Evolutionary conservation across 2,113 vertebrate species (phyloP).

Genomic region (Penelope pileata): DNA sequence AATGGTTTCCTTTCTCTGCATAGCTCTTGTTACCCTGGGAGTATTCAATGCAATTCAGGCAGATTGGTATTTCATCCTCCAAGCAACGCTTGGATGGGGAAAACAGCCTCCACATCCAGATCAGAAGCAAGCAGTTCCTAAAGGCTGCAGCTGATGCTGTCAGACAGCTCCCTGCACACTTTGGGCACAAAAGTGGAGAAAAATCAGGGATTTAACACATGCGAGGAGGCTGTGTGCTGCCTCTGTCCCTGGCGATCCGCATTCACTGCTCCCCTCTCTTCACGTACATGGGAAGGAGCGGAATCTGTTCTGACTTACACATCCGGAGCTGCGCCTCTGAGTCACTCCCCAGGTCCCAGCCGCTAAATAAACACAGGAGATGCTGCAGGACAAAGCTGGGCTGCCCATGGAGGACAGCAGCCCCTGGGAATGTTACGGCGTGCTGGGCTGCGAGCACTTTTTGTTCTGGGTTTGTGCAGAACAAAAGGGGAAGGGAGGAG

Average conservation of each 20-base stretch:
- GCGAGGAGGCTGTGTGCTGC: rapidly evolving
- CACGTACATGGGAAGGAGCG: rapidly evolving
- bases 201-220: not conserved
- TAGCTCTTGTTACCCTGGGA: not conserved
- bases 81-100: no score
- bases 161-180: not conserved
- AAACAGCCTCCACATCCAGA: constrained; percentile 2
- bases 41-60: not conserved
- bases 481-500: not conserved
- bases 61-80: not conserved
- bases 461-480: not conserved
- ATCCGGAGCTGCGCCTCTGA: constrained; percentile 19
- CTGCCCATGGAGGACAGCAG: not conserved
- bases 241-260: not conserved
- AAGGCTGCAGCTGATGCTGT: not conserved
- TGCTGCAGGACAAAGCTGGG: not conserved
- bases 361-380: not conserved
- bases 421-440: not conserved
- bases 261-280: rapidly evolving
- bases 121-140: not conserved
- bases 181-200: not conserved
- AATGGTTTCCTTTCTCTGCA: not conserved
- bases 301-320: constrained; percentile 20
- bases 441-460: not conserved
- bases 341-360: not conserved